phyloP scores from a whole-genome alignment of 2,888 invertebrate species.

The Eurois occulta region DNA sequence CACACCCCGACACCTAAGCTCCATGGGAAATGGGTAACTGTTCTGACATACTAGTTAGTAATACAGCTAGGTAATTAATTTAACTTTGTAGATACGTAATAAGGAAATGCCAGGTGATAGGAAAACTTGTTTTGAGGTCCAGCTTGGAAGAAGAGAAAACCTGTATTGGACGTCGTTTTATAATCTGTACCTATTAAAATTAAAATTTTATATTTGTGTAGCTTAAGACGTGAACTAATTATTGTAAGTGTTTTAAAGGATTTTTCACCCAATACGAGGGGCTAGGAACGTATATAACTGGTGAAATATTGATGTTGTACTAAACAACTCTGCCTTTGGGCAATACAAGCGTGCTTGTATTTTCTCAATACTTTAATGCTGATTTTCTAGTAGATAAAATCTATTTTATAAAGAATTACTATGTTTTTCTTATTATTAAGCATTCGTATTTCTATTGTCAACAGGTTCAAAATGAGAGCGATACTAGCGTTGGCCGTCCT shows the following conservation, averaged over 20 bases:
- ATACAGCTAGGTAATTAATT: slow-evolving; percentile 35
- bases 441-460: slow-evolving; percentile 65
- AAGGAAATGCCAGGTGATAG: slow-evolving; percentile 25
- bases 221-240: not conserved
- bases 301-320: not conserved
- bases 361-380: not conserved
- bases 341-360: not conserved
- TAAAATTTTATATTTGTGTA: slow-evolving; percentile 12
- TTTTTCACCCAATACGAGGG: not conserved
- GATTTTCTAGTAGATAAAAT: too few relatives aligned
- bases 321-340: not conserved
- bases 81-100: slow-evolving; percentile 38
- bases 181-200: not conserved
- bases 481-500: slow-evolving; percentile 87
- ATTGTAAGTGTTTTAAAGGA: not conserved
- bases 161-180: slow-evolving; percentile 18
- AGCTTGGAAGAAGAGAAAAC: slow-evolving; percentile 22
- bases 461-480: slow-evolving; percentile 85
- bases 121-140: slow-evolving; percentile 39
- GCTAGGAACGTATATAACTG: not conserved
- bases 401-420: not conserved
- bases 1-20: slow-evolving; percentile 43
- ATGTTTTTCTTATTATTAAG: not conserved
- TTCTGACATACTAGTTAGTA: slow-evolving; percentile 15
- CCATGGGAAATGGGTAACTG: slow-evolving; percentile 65